phyloP scores from a whole-genome alignment of 37 sponge, comb jelly and placozoan genomes.

The Haliclona indistincta region DNA sequence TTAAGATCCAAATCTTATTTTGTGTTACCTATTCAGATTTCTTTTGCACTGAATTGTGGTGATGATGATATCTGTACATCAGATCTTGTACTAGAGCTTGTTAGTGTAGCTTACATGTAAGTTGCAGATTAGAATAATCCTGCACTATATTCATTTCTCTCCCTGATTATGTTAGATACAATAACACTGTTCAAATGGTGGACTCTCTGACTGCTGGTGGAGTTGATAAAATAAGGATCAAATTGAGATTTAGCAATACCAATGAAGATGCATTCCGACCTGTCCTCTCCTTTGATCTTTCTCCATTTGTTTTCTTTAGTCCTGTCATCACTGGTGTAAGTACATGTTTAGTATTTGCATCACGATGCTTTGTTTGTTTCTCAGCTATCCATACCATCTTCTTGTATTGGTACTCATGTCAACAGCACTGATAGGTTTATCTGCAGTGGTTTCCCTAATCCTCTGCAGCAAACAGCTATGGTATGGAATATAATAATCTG shows the following conservation, averaged over 20 bases:
- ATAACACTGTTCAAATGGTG: background rate
- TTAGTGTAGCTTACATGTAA: conserved; percentile 4
- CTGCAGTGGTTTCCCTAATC: too few species aligned
- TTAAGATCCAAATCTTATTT: background rate
- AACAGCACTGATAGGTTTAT: too few species aligned
- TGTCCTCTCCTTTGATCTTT: background rate
- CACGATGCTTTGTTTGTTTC: too few species aligned
- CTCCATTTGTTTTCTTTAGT: too few species aligned
- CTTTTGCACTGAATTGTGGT: background rate
- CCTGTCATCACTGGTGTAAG: too few species aligned
- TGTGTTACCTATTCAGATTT: background rate
- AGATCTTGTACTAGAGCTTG: background rate
- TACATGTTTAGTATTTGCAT: too few species aligned
- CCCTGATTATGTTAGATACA: background rate
- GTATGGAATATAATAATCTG: too few species aligned
- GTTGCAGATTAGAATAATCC: background rate
- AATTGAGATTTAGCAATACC: background rate
- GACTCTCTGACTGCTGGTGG: background rate
- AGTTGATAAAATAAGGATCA: background rate
- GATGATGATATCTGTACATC: conserved; percentile 5
- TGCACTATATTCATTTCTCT: background rate
- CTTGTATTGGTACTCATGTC: too few species aligned
- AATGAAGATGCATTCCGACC: background rate
- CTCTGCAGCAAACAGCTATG: too few species aligned
- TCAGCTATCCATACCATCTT: too few species aligned